phyloP scores from a whole-genome alignment of 1,140 invertebrate genomes.

The Sarcophaga bullata region DNA sequence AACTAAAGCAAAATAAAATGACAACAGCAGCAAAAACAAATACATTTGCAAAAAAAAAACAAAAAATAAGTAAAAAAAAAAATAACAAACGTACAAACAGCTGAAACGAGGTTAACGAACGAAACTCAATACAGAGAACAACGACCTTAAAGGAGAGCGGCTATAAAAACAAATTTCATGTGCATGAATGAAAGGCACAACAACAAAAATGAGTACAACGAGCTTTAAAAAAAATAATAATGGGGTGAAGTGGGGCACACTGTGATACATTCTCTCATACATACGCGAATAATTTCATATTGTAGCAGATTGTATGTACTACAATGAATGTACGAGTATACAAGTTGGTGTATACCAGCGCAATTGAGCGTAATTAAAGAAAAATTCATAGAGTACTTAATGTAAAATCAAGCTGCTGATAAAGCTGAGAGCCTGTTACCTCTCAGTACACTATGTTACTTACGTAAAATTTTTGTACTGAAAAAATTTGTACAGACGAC shows the following conservation, averaged over 20 bases:
- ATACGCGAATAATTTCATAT: neutral
- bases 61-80: too few species aligned
- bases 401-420: slow-evolving; percentile 59
- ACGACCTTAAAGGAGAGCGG: slow-evolving; percentile 12
- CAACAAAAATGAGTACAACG: slow-evolving; percentile 5
- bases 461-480: slow-evolving; percentile 24
- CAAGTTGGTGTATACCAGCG: neutral
- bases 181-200: neutral
- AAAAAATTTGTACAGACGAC: slow-evolving; percentile 11
- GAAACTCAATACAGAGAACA: slow-evolving; percentile 10
- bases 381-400: slow-evolving; percentile 46
- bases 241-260: neutral
- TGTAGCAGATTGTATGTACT: neutral
- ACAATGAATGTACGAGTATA: neutral
- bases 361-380: slow-evolving; percentile 34
- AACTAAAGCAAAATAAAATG: neutral
- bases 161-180: neutral
- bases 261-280: neutral
- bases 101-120: neutral
- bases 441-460: slow-evolving; percentile 66
- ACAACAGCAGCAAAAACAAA: too few species aligned
- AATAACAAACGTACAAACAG: neutral
- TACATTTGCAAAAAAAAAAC: too few species aligned
- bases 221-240: neutral
- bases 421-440: slow-evolving; percentile 61